Conservation (phyloP, 1,140 invertebrate species). For the Maniola jurtina region DNA sequence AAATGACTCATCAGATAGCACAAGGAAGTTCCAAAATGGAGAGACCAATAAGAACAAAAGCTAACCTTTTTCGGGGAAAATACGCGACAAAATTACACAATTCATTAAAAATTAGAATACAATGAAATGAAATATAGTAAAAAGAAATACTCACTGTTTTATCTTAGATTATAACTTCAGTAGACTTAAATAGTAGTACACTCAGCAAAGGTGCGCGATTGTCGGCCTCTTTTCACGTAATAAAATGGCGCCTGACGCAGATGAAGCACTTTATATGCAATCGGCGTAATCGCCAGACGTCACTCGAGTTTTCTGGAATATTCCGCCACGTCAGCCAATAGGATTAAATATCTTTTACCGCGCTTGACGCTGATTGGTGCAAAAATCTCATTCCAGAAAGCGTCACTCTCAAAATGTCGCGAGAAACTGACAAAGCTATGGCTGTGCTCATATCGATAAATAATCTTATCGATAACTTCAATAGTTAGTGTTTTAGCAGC, state of each 20-base stretch:
- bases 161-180: slow-evolving; percentile 42
- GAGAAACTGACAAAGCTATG: not conserved
- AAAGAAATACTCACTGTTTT: slow-evolving; percentile 57
- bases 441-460: not conserved
- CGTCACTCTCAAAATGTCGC: not conserved
- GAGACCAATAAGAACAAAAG: not conserved
- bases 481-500: no score
- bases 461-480: not conserved
- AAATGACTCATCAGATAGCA: not conserved
- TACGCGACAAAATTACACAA: slow-evolving; percentile 1
- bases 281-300: slow-evolving; percentile 51
- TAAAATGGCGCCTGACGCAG: slow-evolving; percentile 53
- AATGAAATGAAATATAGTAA: slow-evolving; percentile 33
- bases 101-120: not conserved
- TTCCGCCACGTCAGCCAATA: slow-evolving; percentile 59
- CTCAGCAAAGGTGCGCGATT: slow-evolving; percentile 75
- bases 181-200: slow-evolving; percentile 60
- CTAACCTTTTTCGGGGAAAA: not conserved
- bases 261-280: slow-evolving; percentile 50
- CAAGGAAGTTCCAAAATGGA: not conserved
- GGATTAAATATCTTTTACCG: slow-evolving; percentile 22
- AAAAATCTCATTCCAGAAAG: slow-evolving; percentile 26
- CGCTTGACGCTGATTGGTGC: slow-evolving; percentile 45
- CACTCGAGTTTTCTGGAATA: slow-evolving; percentile 70
- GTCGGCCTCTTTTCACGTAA: slow-evolving; percentile 68